Conservation (phyloP, 2,113 vertebrate species). For the Leucopsar rothschildi region DNA sequence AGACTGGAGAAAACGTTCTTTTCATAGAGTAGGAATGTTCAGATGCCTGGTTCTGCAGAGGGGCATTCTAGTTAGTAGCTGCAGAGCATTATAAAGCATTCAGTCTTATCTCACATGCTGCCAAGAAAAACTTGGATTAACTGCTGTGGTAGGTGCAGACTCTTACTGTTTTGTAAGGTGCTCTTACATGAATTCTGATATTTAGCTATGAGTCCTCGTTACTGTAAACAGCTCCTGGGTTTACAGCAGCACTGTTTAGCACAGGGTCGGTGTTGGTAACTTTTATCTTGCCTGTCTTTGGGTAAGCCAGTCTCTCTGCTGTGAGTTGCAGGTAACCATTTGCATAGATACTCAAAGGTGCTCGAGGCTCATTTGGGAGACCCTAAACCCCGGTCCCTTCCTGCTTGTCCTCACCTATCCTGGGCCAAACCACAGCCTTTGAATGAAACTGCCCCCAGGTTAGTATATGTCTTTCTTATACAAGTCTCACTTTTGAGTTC, state of each 20-base stretch:
- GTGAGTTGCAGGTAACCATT: constrained; percentile 86
- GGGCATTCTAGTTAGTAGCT: not conserved
- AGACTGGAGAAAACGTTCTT: not conserved
- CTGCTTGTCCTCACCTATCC: constrained; percentile 94
- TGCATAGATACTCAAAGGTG: constrained; percentile 97
- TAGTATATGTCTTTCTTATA: not conserved
- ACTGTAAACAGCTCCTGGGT: not conserved
- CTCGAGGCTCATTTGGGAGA: constrained; percentile 91
- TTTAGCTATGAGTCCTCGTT: fast-evolving
- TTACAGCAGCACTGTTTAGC: not conserved
- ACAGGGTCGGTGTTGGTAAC: not conserved
- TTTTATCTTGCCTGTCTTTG: not conserved
- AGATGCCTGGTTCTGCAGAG: not conserved
- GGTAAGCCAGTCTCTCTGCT: not conserved
- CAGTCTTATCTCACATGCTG: not conserved
- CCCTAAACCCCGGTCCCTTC: constrained; percentile 91
- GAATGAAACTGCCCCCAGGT: constrained; percentile 97
- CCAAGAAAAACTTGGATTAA: not conserved
- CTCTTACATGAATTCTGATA: not conserved
- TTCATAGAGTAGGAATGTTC: not conserved
- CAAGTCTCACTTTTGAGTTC: not conserved
- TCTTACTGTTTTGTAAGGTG: not conserved
- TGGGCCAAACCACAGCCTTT: constrained; percentile 99
- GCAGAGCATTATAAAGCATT: not conserved
- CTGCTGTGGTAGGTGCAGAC: not conserved